A percentile compares a stretch with the other conserved stretches of the same genome.
Evolutionary conservation across 2,888 invertebrate genomes (phyloP).

Genomic region (Lissocephala sabroskyi): DNA sequence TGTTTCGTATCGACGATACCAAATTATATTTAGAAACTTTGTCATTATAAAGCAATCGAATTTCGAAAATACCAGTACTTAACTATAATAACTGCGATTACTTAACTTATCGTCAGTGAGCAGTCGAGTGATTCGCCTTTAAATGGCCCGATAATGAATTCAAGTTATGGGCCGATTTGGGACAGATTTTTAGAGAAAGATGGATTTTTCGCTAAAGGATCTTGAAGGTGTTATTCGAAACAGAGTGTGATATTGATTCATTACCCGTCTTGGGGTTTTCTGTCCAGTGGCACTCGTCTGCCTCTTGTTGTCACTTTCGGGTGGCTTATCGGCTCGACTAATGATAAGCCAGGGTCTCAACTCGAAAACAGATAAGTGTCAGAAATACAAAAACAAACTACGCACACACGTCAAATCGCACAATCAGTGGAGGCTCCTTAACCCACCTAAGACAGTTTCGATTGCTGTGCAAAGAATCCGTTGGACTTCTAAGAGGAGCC

Average conservation of each 20-base stretch:
- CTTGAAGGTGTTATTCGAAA: too few relatives aligned
- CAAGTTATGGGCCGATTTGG: too few relatives aligned
- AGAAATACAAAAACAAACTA: constrained; percentile 16
- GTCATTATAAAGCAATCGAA: constrained; percentile 65
- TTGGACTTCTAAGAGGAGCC: constrained; percentile 39
- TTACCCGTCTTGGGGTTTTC: too few relatives aligned
- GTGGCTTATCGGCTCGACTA: constrained; percentile 42
- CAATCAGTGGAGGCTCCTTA: constrained; percentile 11
- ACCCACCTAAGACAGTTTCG: constrained; percentile 32
- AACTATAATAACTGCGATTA: constrained; percentile 56
- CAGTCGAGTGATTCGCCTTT: constrained; percentile 15
- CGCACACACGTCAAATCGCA: constrained; percentile 11
- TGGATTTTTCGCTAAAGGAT: too few relatives aligned
- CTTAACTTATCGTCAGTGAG: constrained; percentile 47
- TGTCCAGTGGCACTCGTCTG: too few relatives aligned
- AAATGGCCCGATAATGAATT: neutral
- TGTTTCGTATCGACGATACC: too few relatives aligned
- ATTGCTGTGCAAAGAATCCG: constrained; percentile 41
- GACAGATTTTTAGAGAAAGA: too few relatives aligned
- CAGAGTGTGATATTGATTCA: too few relatives aligned
- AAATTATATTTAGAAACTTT: constrained; percentile 20
- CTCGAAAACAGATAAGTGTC: constrained; percentile 53
- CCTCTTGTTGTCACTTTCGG: constrained; percentile 27
- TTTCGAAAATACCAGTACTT: constrained; percentile 50
- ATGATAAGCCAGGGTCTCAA: constrained; percentile 42